A percentile compares a stretch with the other conserved stretches of the same genome.
These are phyloP conservation scores for Pasiphila rectangulata DNA, from an alignment of 2,888 invertebrate genomes.

Conservation along the genomic window DNA sequence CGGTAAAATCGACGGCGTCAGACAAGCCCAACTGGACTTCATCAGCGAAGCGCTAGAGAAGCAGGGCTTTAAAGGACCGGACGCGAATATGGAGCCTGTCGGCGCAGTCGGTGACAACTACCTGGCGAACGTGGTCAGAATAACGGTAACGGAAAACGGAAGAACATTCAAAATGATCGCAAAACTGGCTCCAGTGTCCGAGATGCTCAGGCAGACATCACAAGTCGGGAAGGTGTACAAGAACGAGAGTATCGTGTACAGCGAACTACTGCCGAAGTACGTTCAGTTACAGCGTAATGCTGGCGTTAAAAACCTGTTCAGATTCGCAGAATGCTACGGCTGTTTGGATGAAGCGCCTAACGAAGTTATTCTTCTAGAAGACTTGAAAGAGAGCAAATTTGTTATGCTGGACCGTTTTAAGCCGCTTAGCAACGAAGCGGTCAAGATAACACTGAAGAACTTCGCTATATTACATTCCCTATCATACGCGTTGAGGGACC, in stretches of 20 bases:
- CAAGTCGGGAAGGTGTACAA: constrained; percentile 34
- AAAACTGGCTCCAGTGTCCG: constrained; percentile 46
- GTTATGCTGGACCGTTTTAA: constrained; percentile 45
- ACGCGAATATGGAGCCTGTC: constrained; percentile 37
- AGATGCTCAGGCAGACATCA: constrained; percentile 30
- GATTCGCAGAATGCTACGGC: constrained; percentile 26
- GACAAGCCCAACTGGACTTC: constrained; percentile 39
- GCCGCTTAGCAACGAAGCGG: constrained; percentile 38
- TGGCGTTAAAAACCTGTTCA: constrained; percentile 39
- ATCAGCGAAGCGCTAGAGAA: constrained; percentile 42
- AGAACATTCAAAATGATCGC: constrained; percentile 45
- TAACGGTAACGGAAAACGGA: constrained; percentile 32
- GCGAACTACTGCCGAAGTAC: constrained; percentile 38
- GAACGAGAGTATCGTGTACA: constrained; percentile 49
- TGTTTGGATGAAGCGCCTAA: constrained; percentile 14
- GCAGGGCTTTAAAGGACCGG: constrained; percentile 38
- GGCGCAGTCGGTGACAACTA: constrained; percentile 43
- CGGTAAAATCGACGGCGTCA: constrained; percentile 39
- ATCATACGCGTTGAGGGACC: constrained; percentile 46
- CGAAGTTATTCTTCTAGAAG: constrained; percentile 43
- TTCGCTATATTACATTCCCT: constrained; percentile 51
- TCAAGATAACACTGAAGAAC: constrained; percentile 44
- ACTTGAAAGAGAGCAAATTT: constrained; percentile 41
- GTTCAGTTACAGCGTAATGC: constrained; percentile 42
- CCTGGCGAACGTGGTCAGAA: constrained; percentile 32